phyloP scores from a whole-genome alignment of 2,888 invertebrate genomes.

The Agrotis clavis region DNA sequence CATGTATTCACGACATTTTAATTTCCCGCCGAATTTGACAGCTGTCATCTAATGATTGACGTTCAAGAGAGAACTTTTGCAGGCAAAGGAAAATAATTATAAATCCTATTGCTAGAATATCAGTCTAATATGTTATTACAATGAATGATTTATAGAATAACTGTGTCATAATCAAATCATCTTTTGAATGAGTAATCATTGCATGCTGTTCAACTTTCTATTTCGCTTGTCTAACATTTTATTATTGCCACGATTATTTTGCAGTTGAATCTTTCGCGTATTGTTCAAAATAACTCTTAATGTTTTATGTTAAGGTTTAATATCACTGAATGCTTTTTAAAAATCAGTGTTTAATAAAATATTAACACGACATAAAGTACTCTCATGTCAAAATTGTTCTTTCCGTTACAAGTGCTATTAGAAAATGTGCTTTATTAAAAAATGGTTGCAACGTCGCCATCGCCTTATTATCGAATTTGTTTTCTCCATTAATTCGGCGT shows the following conservation, averaged over 20 bases:
- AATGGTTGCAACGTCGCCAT: constrained; percentile 61
- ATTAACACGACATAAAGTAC: constrained; percentile 77
- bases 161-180: constrained; percentile 63
- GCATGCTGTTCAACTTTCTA: constrained; percentile 75
- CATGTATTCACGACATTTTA: constrained; percentile 44
- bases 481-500: constrained; percentile 56
- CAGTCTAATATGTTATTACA: constrained; percentile 7
- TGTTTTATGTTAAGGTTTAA: constrained; percentile 42
- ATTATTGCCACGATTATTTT: constrained; percentile 58
- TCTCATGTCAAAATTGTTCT: constrained; percentile 76
- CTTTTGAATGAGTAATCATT: constrained; percentile 74
- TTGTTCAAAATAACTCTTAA: constrained; percentile 40
- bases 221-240: constrained; percentile 78
- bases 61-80: constrained; percentile 46
- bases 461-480: constrained; percentile 63
- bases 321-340: constrained; percentile 17
- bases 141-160: constrained; percentile 27
- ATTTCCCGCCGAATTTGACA: constrained; percentile 64
- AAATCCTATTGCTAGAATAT: constrained; percentile 26
- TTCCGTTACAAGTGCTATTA: constrained; percentile 73
- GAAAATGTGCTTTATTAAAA: constrained; percentile 75
- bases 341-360: not conserved
- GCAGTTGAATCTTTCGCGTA: not conserved
- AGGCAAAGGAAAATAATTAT: constrained; percentile 39
- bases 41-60: constrained; percentile 65